Conservation (phyloP, 2,113 vertebrate species). For the Pachycephala philippinensis region DNA sequence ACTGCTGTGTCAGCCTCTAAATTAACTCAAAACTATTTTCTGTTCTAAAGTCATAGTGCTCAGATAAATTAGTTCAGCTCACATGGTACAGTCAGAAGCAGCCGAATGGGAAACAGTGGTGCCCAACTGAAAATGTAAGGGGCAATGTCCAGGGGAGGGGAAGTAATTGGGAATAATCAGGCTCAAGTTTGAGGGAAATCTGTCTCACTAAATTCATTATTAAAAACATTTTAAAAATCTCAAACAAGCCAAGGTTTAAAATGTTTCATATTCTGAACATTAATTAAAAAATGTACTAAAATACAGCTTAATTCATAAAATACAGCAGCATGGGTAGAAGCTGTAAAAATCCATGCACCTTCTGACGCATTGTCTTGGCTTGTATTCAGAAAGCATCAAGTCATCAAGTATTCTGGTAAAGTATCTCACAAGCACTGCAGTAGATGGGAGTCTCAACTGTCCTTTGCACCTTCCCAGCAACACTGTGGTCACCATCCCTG, state of each 20-base stretch:
- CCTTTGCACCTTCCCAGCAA: background rate
- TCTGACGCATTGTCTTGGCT: background rate
- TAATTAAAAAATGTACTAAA: background rate
- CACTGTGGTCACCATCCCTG: accelerated
- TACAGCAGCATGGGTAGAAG: background rate
- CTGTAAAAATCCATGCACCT: background rate
- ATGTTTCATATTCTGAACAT: background rate
- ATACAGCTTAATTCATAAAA: background rate
- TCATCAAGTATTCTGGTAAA: background rate
- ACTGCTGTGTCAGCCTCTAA: background rate
- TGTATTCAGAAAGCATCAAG: background rate
- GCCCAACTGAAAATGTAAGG: background rate
- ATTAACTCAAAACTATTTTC: background rate
- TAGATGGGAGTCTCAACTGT: accelerated
- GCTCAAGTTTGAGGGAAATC: background rate
- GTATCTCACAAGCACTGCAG: background rate
- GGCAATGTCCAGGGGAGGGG: background rate
- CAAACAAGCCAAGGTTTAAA: background rate
- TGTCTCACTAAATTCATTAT: background rate
- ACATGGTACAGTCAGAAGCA: background rate
- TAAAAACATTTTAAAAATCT: background rate
- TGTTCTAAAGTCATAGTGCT: background rate
- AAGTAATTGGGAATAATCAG: background rate
- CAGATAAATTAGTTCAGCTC: background rate
- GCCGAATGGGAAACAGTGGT: background rate